phyloP scores from a whole-genome alignment of 2,888 invertebrate species.

The Spicauda simplicius region DNA sequence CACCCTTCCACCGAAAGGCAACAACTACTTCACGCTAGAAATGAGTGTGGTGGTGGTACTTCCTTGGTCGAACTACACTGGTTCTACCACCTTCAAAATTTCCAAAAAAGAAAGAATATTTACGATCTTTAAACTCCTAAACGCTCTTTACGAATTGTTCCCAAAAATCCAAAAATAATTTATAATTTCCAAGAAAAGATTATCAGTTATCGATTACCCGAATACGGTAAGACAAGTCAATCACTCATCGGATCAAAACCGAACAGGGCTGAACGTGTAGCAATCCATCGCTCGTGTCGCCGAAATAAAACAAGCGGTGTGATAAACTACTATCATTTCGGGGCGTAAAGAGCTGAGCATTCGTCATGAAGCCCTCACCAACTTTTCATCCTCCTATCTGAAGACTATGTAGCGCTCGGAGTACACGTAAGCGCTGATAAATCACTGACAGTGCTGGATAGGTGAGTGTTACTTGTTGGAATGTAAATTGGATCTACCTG shows the following conservation, averaged over 20 bases:
- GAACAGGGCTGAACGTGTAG: slow-evolving; percentile 35
- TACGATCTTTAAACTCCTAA: too few relatives aligned
- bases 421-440: slow-evolving; percentile 27
- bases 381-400: slow-evolving; percentile 27
- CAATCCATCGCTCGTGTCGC: slow-evolving; percentile 54
- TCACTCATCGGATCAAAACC: slow-evolving; percentile 25
- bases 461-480: slow-evolving; percentile 14
- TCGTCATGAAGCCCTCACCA: slow-evolving; percentile 45
- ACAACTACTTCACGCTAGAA: too few relatives aligned
- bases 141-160: too few relatives aligned
- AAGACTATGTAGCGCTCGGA: slow-evolving; percentile 23
- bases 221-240: slow-evolving; percentile 7
- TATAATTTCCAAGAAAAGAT: not conserved
- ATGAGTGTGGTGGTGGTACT: too few relatives aligned
- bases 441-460: slow-evolving; percentile 22
- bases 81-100: too few relatives aligned
- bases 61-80: too few relatives aligned
- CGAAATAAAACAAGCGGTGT: slow-evolving; percentile 59
- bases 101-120: too few relatives aligned
- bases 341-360: slow-evolving; percentile 45
- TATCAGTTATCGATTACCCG: not conserved
- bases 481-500: slow-evolving; percentile 17
- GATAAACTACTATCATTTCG: slow-evolving; percentile 46
- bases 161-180: too few relatives aligned
- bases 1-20: too few relatives aligned